These are phyloP conservation scores for Budorcas taxicolor DNA, from an alignment of 2,113 vertebrate genomes.

Conservation along the genomic window DNA sequence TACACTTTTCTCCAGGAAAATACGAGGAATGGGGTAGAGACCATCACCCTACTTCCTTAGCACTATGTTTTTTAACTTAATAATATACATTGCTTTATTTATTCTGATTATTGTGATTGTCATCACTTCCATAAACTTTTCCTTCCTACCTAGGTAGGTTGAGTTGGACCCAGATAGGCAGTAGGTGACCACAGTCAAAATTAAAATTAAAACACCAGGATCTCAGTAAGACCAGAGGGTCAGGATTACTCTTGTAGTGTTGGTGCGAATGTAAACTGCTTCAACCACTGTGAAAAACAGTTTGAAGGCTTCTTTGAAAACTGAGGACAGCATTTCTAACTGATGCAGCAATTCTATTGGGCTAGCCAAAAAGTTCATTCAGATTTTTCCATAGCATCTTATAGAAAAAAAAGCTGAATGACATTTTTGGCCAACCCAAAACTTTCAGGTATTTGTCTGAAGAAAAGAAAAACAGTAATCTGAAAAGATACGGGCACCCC, in stretches of 20 bases:
- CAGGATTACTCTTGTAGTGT: not conserved
- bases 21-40: not conserved
- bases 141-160: not conserved
- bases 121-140: not conserved
- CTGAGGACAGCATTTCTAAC: not conserved
- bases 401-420: not conserved
- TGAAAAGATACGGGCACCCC: not conserved
- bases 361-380: not conserved
- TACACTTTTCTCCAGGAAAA: not conserved
- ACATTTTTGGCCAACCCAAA: not conserved
- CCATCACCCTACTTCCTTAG: not conserved
- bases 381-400: not conserved
- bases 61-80: not conserved
- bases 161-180: no score
- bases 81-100: not conserved
- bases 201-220: not conserved
- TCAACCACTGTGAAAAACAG: not conserved
- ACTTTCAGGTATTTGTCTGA: not conserved
- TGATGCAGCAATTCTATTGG: not conserved
- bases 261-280: not conserved
- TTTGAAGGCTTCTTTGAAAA: not conserved
- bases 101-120: not conserved
- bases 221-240: not conserved
- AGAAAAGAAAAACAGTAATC: not conserved
- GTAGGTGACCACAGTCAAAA: not conserved